Evolutionary conservation across 2,797 vertebrate genomes (phyloP), one percentile per base, ranked within the genome.

Genomic region (Lagodon rhomboides): DNA sequence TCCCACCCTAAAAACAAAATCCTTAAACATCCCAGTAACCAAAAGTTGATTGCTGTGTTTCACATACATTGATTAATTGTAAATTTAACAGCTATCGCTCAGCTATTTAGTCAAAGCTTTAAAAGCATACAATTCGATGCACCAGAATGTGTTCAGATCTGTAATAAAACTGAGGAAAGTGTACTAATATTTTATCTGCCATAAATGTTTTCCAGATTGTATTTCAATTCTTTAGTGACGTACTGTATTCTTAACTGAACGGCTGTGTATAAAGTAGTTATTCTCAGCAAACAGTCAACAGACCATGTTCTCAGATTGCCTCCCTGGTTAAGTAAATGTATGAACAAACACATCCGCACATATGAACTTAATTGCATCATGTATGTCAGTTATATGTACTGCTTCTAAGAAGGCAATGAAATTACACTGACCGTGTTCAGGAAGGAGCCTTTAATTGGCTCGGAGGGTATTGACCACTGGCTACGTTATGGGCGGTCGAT

Each of bases 371-470:
- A 46, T 75, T 51, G 12, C 22, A 68, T 1, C 55, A 72, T 54
- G 53, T 71, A 70, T 85, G 62, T 81, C 74, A 79, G 63, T 41
- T 85, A 25, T 82, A 84, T 87, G 66, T 91, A 88, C 83, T 89
- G 56, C 58, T 56, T 90, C 46, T 68, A 71, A 75, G 84, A 84
- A 84, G 58, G 63, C 80, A 85, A 85, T 82, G 73, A 23, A 46
- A 91, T 90, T 83, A 86, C 55, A 72, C 65, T 64, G 75, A 77
- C 71, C 64, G 58, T 73, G 47, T 75, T 65, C 80, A 89, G 72
- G 78, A 85, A 88, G 68, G 51, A 87, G 58, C 73, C 74, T 74
- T 86, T 95, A 95, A 95, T 94, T 92, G 81, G 91, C 73, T 91
- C 85, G 89, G 88, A 91, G 82, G 74, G 77, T 92, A 94, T 93